phyloP scores from a whole-genome alignment of 1,140 invertebrate species.

The honey bee (Apis mellifera) region DNA sequence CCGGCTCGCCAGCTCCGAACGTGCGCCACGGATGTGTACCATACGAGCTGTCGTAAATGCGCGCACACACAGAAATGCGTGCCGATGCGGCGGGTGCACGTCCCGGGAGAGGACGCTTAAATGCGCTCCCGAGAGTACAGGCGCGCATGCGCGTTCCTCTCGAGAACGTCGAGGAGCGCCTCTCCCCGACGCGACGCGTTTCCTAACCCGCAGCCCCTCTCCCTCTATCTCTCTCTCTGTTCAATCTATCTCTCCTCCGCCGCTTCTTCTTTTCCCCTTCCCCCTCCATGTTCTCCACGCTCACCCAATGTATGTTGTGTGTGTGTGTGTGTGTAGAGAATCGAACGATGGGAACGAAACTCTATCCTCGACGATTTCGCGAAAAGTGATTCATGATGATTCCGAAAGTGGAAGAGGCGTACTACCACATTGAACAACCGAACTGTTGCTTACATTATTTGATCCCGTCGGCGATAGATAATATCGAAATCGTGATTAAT shows the following conservation, averaged over 20 bases:
- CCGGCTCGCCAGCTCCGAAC: slow-evolving; percentile 9
- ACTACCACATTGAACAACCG: too few relatives aligned
- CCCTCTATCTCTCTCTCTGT: neutral
- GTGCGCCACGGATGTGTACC: slow-evolving; percentile 30
- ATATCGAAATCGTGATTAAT: neutral
- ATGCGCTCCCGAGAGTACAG: slow-evolving; percentile 57
- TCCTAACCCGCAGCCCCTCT: slow-evolving; percentile 8
- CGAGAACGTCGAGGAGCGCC: slow-evolving; percentile 32
- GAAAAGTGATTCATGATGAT: neutral
- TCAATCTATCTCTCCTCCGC: neutral
- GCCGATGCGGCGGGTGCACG: slow-evolving; percentile 21
- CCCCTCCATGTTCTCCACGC: neutral
- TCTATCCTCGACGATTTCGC: neutral
- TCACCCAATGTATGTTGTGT: neutral
- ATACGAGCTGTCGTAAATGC: slow-evolving; percentile 43
- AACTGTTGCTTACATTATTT: neutral
- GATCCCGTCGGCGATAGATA: neutral
- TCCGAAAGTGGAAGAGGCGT: neutral
- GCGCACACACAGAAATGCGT: neutral
- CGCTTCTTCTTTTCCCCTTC: neutral
- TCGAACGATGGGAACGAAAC: slow-evolving; percentile 23
- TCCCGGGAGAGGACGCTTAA: slow-evolving; percentile 56
- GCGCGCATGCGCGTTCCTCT: slow-evolving; percentile 60
- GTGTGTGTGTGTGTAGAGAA: neutral
- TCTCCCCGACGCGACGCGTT: neutral